Conservation (phyloP, 1,140 invertebrate species). For the Melipona quadrifasciata region DNA sequence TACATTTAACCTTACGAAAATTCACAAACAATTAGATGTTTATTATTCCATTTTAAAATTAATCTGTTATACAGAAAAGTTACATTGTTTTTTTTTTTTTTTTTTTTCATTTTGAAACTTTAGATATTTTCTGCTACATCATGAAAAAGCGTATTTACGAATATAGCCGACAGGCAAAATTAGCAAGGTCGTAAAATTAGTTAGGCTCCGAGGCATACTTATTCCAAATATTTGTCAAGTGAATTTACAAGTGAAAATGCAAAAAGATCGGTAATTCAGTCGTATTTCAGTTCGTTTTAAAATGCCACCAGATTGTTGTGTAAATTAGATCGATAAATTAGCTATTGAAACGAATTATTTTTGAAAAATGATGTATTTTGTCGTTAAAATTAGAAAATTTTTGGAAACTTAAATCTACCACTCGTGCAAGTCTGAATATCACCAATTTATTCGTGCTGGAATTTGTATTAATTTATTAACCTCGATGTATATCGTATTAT, state of each 20-base stretch:
- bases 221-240: neutral
- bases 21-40: neutral
- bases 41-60: neutral
- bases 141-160: neutral
- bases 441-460: neutral
- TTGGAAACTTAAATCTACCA: too few relatives aligned
- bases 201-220: neutral
- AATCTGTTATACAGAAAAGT: neutral
- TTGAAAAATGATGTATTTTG: too few relatives aligned
- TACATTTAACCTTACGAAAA: neutral
- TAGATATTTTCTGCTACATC: neutral
- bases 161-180: neutral
- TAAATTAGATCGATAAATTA: too few relatives aligned
- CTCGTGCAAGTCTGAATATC: neutral
- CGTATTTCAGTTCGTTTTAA: neutral
- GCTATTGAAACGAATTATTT: too few relatives aligned
- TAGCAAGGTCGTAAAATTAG: neutral
- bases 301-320: too few relatives aligned
- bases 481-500: neutral
- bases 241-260: neutral
- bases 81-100: neutral
- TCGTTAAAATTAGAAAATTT: too few relatives aligned
- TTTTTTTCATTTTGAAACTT: neutral
- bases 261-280: neutral
- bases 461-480: neutral